Conservation (phyloP, 2,888 invertebrate species). For the Protodeltote pygarga region DNA sequence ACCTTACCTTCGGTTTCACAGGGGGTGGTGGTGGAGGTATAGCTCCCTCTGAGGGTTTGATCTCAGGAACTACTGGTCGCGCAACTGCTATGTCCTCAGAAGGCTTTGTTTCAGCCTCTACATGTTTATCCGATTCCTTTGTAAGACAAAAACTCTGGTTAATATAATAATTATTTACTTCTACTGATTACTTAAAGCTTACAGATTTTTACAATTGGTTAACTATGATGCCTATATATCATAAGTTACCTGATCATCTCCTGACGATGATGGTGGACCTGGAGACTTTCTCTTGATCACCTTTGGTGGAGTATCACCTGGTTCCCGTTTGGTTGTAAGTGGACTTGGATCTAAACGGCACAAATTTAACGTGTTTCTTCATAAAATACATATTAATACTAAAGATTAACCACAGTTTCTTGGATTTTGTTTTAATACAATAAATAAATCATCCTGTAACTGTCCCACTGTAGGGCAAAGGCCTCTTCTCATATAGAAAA, state of each 20-base stretch:
- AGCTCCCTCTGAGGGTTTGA: constrained; percentile 77
- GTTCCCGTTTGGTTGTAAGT: constrained; percentile 68
- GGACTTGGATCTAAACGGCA: constrained; percentile 71
- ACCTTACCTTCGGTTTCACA: constrained; percentile 71
- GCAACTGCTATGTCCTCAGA: constrained; percentile 73
- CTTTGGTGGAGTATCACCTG: constrained; percentile 78
- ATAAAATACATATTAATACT: too few relatives aligned
- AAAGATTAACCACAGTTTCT: too few relatives aligned
- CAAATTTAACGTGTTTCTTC: too few relatives aligned
- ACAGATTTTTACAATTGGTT: too few relatives aligned
- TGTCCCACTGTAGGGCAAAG: too few relatives aligned
- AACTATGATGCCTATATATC: too few relatives aligned
- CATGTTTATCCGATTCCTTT: constrained; percentile 41
- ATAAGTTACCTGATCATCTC: constrained; percentile 67
- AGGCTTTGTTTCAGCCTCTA: constrained; percentile 50
- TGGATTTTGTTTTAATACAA: too few relatives aligned
- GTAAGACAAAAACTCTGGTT: too few relatives aligned
- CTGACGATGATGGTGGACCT: constrained; percentile 49
- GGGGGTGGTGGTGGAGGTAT: constrained; percentile 79
- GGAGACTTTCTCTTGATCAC: constrained; percentile 81
- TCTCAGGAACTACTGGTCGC: constrained; percentile 78
- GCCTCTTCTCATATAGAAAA: too few relatives aligned
- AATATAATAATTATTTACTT: too few relatives aligned
- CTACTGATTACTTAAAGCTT: too few relatives aligned
- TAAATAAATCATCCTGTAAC: too few relatives aligned